Conservation (phyloP, 2,888 invertebrate species). For the Ormia ochracea region DNA sequence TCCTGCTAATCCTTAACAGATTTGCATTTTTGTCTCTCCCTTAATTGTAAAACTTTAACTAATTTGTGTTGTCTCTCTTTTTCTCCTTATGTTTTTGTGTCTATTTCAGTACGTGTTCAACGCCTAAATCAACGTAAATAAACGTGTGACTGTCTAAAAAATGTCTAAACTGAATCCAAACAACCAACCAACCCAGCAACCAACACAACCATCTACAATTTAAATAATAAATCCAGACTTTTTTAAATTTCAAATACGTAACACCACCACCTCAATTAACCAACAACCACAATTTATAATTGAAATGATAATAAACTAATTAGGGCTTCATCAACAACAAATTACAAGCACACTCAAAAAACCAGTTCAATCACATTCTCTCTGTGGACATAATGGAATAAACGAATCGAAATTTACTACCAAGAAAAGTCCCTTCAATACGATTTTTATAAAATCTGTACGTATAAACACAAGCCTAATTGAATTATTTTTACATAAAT, state of each 20-base stretch:
- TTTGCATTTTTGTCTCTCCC: constrained; percentile 7
- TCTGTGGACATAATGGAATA: constrained; percentile 42
- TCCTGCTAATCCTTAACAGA: constrained; percentile 34
- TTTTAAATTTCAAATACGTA: constrained; percentile 16
- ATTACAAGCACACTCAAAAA: constrained; percentile 44
- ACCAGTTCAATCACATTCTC: constrained; percentile 39
- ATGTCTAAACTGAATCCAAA: constrained; percentile 61
- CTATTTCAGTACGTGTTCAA: constrained; percentile 93
- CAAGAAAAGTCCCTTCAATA: constrained; percentile 63
- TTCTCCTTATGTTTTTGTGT: constrained; percentile 62
- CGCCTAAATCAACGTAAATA: constrained; percentile 86
- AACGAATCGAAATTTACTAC: constrained; percentile 43
- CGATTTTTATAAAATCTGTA: constrained; percentile 61
- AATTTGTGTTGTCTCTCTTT: constrained; percentile 67
- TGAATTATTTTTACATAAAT: background rate
- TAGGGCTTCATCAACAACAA: constrained; percentile 53
- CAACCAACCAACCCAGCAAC: constrained; percentile 52
- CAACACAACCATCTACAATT: constrained; percentile 50
- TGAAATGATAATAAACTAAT: constrained; percentile 25
- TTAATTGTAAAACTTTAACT: constrained; percentile 57
- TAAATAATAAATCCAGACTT: constrained; percentile 32
- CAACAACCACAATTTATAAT: background rate
- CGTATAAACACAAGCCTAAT: constrained; percentile 33
- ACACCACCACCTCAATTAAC: constrained; percentile 23
- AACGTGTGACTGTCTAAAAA: constrained; percentile 65